Percentiles rank a stretch among this genome's conserved stretches.
These are phyloP conservation scores for Leptinotarsa rubiginosa DNA, from an alignment of 2,888 invertebrate species.

Conservation along the genomic window DNA sequence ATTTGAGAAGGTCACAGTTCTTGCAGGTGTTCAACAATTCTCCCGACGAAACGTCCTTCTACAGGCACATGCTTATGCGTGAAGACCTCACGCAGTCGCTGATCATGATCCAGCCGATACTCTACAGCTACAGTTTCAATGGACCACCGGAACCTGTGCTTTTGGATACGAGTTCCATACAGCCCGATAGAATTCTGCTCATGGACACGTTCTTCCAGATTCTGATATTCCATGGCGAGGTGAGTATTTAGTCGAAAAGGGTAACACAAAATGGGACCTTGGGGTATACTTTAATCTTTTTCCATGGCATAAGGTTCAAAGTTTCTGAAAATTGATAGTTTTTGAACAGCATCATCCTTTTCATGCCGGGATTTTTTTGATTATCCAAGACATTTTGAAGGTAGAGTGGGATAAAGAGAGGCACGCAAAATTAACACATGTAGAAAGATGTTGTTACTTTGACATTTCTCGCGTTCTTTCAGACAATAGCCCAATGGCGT, in stretches of 20 bases:
- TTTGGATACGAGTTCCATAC: conserved; percentile 96
- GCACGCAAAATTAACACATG: no score
- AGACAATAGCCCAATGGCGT: conserved; percentile 98
- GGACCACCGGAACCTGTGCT: conserved; percentile 98
- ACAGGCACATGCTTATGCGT: conserved; percentile 97
- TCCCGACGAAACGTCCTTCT: conserved; percentile 99
- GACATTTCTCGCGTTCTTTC: conserved; percentile 32
- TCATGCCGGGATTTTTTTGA: no score
- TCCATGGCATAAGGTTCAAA: no score
- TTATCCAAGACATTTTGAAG: no score
- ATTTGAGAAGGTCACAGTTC: conserved; percentile 97
- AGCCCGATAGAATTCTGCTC: conserved; percentile 94
- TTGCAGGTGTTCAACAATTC: conserved; percentile 99
- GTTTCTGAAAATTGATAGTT: no score
- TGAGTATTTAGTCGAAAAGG: conserved; percentile 59
- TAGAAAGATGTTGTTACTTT: neutral
- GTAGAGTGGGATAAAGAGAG: no score
- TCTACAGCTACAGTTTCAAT: conserved; percentile 98
- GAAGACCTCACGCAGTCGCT: conserved; percentile 97
- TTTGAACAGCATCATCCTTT: no score
- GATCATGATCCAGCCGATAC: conserved; percentile 99
- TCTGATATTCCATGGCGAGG: conserved; percentile 98
- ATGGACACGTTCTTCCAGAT: conserved; percentile 99
- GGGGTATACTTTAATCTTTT: neutral
- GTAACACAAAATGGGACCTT: neutral